Percentiles rank a stretch among this genome's conserved stretches.
Evolutionary conservation across 2,888 invertebrate species (phyloP).

Genomic region (Adelphocoris suturalis): DNA sequence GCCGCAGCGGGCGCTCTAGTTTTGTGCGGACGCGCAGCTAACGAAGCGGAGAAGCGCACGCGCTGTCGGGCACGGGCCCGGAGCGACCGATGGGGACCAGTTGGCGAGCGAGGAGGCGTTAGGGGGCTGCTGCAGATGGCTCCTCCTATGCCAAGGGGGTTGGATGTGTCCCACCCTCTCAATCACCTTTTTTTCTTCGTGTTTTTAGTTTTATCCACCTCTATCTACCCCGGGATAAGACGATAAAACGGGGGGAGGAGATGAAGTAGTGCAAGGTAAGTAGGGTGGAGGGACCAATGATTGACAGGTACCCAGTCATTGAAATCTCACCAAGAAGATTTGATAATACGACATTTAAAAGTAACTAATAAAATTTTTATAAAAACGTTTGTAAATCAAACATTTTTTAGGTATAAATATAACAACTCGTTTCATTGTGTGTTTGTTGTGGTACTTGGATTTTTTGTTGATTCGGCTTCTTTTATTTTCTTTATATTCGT

Average conservation of each 20-base stretch:
- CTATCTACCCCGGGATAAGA: not conserved
- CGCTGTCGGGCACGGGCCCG: constrained; percentile 64
- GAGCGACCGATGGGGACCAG: constrained; percentile 15
- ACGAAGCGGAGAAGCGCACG: constrained; percentile 66
- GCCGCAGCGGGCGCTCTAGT: constrained; percentile 51
- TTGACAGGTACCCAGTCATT: too few relatives aligned
- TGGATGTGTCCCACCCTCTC: constrained; percentile 19
- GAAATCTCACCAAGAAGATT: too few relatives aligned
- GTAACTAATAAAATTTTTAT: too few relatives aligned
- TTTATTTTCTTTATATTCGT: too few relatives aligned
- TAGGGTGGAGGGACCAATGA: too few relatives aligned
- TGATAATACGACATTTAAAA: too few relatives aligned
- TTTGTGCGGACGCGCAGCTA: constrained; percentile 57
- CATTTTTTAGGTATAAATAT: too few relatives aligned
- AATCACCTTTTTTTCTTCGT: constrained; percentile 1
- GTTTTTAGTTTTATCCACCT: constrained; percentile 15
- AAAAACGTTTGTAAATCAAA: too few relatives aligned
- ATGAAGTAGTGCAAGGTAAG: not conserved
- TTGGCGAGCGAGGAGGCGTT: constrained; percentile 58
- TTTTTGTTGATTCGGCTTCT: too few relatives aligned
- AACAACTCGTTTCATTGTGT: too few relatives aligned
- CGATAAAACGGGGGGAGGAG: not conserved
- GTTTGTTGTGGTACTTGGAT: too few relatives aligned
- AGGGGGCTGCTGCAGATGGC: constrained; percentile 46
- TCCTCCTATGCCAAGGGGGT: not conserved